A percentile compares a stretch with the other conserved stretches of the same genome.
These are phyloP conservation scores for Dicrostonyx torquatus DNA, from an alignment of 2,797 vertebrate genomes.

Conservation along the genomic window DNA sequence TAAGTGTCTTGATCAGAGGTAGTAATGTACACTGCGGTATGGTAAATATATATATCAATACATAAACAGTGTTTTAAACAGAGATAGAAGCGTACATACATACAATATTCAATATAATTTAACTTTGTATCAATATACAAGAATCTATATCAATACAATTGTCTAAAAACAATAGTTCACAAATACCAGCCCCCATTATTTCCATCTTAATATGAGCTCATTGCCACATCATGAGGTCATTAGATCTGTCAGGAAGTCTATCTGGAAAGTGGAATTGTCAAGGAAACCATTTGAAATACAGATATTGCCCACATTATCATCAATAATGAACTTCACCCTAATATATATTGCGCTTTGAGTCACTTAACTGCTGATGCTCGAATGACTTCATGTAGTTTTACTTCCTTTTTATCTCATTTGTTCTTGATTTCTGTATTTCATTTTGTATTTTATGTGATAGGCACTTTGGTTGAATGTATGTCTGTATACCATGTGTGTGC, in stretches of 20 bases:
- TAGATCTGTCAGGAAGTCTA: constrained; percentile 26
- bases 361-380: background rate
- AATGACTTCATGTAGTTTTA: constrained; percentile 38
- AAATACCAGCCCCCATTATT: background rate
- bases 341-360: constrained; percentile 46
- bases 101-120: too few species aligned
- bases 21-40: too few species aligned
- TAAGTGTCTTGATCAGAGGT: too few species aligned
- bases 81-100: too few species aligned
- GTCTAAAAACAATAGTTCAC: too few species aligned
- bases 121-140: too few species aligned
- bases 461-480: background rate
- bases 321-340: constrained; percentile 44
- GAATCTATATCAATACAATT: too few species aligned
- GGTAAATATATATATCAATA: too few species aligned
- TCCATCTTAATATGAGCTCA: constrained; percentile 1
- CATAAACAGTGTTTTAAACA: too few species aligned
- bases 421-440: constrained; percentile 37
- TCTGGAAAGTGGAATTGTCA: constrained; percentile 51
- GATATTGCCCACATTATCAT: constrained; percentile 12
- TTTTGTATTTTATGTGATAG: background rate
- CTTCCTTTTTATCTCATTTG: constrained; percentile 37
- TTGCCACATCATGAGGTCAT: constrained; percentile 52
- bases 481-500: background rate
- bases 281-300: constrained; percentile 48